Evolutionary conservation across 2,113 vertebrate genomes (phyloP).

Genomic region (Gallinago jamesoni): DNA sequence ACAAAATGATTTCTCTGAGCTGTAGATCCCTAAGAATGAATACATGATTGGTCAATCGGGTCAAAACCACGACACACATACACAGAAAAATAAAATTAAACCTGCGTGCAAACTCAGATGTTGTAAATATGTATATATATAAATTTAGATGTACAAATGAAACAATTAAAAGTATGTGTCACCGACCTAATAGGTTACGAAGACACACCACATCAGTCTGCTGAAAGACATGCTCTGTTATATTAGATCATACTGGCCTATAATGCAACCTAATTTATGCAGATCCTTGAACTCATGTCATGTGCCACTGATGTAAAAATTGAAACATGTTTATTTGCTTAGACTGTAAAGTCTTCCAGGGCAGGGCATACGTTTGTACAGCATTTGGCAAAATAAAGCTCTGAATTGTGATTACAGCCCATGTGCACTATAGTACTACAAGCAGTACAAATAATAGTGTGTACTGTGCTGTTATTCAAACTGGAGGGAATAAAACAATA

Average conservation of each 20-base stretch:
- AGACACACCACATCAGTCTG: neutral
- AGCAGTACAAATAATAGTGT: neutral
- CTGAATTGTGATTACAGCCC: neutral
- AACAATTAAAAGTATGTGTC: neutral
- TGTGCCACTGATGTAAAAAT: neutral
- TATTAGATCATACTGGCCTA: neutral
- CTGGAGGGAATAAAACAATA: neutral
- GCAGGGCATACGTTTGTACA: neutral
- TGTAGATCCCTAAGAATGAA: neutral
- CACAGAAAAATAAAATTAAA: neutral
- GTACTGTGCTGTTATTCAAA: neutral
- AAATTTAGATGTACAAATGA: neutral
- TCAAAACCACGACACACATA: too few species aligned
- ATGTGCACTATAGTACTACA: neutral
- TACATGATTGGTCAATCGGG: neutral
- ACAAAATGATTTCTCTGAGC: neutral
- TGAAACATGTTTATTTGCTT: conserved; percentile 24
- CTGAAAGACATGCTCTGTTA: neutral
- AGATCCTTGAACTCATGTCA: neutral
- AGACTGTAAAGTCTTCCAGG: neutral
- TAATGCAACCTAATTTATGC: neutral
- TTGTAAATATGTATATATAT: neutral
- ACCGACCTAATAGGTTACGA: neutral
- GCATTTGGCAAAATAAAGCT: conserved; percentile 13
- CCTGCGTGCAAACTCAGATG: neutral